Base-by-base conservation (phyloP, 2,797 vertebrate genomes). In the Periophthalmus magnuspinnatus region DNA sequence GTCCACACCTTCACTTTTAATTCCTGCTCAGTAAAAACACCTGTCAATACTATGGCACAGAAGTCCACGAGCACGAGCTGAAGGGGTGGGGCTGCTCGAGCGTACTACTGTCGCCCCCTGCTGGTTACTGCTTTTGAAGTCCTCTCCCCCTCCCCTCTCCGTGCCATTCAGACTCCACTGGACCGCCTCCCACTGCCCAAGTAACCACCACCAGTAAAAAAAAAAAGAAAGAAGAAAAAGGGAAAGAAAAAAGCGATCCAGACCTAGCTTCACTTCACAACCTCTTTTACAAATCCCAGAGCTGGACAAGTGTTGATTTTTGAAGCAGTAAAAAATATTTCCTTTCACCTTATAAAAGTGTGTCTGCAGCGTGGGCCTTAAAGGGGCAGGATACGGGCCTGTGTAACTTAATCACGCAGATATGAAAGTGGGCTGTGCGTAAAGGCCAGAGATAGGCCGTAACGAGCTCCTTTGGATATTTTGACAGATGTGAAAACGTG, bases 51-150 rank as follows among this genome's bases (percentile, higher is more conserved):
- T 88, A 86, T 80, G 83, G 22, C 75, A 19, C 71, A 47, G 1
- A 41, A 82, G 85, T 90, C 84, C 83, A 85, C 84, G 82, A 75
- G 85, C 84, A 85, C 72, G 82, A 83, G 81, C 85, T 87, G 85
- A 83, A 89, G 84, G 93, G 93, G 93, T 94, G 94, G 92, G 93
- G 93, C 92, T 78, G 81, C 90, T 91, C 88, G 88, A 92, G 91
- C 91, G 93, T 90, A 90, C 89, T 94, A 91, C 84, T 95, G 94
- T 92, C 93, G 94, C 94, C 94, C 93, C 94, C 94, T 95, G 94
- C 94, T 95, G 94, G 94, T 92, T 93, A 90, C 91, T 86, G 91
- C 93, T 92, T 94, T 94, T 93, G 92, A 94, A 92, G 81, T 86
- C 78, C 17, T 67, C 75, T 79, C 71, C 70, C 62, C 76, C 82